These are phyloP conservation scores for Microtus ochrogaster DNA, from an alignment of 2,113 vertebrate species.

Conservation along the genomic window DNA sequence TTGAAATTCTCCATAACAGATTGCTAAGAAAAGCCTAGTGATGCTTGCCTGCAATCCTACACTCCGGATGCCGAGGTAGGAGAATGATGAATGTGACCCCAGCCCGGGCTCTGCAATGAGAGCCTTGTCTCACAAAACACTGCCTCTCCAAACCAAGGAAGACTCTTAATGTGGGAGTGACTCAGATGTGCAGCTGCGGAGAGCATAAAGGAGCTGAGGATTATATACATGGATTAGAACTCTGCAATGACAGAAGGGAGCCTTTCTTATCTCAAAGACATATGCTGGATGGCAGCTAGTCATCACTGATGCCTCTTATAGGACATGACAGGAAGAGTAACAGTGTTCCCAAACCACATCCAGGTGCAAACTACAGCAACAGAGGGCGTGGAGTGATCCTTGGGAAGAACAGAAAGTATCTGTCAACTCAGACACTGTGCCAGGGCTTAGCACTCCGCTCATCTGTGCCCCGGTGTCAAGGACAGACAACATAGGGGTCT, in stretches of 20 bases:
- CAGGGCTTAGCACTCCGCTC: not conserved
- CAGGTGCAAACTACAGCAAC: not conserved
- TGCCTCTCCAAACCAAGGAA: not conserved
- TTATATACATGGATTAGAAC: not conserved
- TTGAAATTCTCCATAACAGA: not conserved
- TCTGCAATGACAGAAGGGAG: not conserved
- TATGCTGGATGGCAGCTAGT: not conserved
- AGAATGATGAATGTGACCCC: not conserved
- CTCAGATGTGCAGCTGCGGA: not conserved
- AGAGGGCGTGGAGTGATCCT: not conserved
- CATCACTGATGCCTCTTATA: not conserved
- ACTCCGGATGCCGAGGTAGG: not conserved
- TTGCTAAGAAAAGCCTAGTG: not conserved
- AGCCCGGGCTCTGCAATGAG: not conserved
- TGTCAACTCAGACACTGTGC: not conserved
- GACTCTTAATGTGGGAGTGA: not conserved
- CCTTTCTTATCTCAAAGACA: not conserved
- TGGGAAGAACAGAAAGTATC: not conserved
- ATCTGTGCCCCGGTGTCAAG: not conserved
- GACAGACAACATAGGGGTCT: not conserved
- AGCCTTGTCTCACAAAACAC: not conserved
- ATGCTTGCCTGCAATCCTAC: not conserved
- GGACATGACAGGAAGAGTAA: not conserved
- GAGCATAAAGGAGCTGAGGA: not conserved
- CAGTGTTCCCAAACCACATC: not conserved